Evolutionary conservation across 2,888 invertebrate species (phyloP).

Genomic region (Trileptium ribeirensis): DNA sequence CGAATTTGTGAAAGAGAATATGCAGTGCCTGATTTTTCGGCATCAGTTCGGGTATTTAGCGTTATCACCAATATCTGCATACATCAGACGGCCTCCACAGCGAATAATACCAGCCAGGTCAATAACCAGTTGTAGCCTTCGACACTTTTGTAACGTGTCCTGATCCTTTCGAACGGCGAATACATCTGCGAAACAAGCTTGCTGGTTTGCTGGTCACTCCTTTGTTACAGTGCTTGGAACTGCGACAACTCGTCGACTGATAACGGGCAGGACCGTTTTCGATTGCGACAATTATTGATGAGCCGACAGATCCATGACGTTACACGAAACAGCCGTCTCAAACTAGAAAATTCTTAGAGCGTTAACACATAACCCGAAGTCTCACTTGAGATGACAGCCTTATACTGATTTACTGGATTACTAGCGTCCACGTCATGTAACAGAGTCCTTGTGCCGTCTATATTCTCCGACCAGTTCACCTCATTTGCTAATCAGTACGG

Average conservation of each 20-base stretch:
- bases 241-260: not conserved
- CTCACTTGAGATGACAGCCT: too few relatives aligned
- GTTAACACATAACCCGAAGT: too few relatives aligned
- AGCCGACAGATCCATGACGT: not conserved
- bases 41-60: conserved; percentile 5
- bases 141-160: too few relatives aligned
- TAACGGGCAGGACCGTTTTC: not conserved
- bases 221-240: not conserved
- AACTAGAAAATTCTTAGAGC: not conserved
- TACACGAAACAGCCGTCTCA: not conserved
- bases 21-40: not conserved
- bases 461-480: not conserved
- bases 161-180: too few relatives aligned
- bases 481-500: not conserved
- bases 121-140: not conserved
- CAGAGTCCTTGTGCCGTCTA: not conserved
- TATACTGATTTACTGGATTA: too few relatives aligned
- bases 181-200: not conserved
- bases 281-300: not conserved
- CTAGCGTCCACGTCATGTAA: not conserved
- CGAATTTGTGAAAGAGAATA: conserved; percentile 7
- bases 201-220: not conserved
- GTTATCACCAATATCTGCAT: not conserved
- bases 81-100: not conserved
- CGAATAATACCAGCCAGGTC: not conserved